Base-by-base conservation (phyloP, 2,113 vertebrate genomes). In the Pollachius pollachius region DNA sequence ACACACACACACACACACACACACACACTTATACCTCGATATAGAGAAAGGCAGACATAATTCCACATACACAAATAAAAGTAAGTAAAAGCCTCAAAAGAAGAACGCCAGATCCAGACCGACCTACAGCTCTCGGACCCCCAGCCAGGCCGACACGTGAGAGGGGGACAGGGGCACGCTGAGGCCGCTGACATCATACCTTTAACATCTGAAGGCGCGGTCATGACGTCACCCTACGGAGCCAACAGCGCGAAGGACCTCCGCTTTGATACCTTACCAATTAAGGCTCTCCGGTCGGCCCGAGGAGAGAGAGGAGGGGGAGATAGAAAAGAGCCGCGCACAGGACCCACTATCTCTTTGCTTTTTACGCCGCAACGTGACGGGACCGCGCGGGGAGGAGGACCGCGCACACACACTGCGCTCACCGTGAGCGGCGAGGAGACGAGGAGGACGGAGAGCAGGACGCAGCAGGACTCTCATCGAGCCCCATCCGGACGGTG, bases 171-270 rank as follows among this genome's bases (percentile, higher is more conserved):
- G 70, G 70, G 78, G 76, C 70, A n/a, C 73, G 63, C 76, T 21
- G 21, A 68, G 67, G 62, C 52, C 58, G 70, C 68, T 91, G 89
- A 92, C 92, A 88, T 93, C 91, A 93, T 89, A 90, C 81, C 87
- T 89, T 89, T 82, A 88, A 82, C 84, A 89, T 90, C 85, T 25
- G 76, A 85, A 90, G 92, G 92, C 90, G 91, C 89, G 90, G 91
- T 84, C 87, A 88, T 92, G 87, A 89, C 91, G 87, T 93, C 89
- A 88, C 75, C 79, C 23, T 64, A n/a, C 65, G 56, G 23, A 52
- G n/a, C 61, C 15, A 21, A 13, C 27, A 41, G n/a, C 41, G 52
- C 30, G 41, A 48, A 60, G 76, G 77, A 72, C 85, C 81, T 81
- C 48, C 78, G 71, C 56, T 72, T 79, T 57, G 76, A 57, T 62